These are phyloP conservation scores for Monopis laevigella DNA, from an alignment of 2,888 invertebrate genomes.

Conservation along the genomic window DNA sequence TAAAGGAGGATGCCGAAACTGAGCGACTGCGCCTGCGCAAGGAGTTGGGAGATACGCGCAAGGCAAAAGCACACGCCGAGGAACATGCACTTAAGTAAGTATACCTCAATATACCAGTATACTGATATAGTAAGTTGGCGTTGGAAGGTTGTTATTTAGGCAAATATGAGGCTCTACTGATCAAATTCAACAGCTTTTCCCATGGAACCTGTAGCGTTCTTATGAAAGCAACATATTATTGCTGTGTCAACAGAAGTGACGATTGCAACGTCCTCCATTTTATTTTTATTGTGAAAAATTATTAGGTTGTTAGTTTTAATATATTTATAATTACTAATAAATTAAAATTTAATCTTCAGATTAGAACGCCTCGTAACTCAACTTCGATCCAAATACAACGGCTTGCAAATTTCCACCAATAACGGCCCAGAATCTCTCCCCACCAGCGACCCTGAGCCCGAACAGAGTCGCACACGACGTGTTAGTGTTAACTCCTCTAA, in stretches of 20 bases:
- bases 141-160: no score
- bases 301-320: no score
- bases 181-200: no score
- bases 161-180: no score
- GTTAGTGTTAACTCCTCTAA: constrained; percentile 45
- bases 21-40: constrained; percentile 64
- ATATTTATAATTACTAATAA: no score
- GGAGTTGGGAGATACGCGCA: constrained; percentile 66
- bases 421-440: constrained; percentile 54
- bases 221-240: no score
- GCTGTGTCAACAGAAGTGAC: no score
- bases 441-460: constrained; percentile 53
- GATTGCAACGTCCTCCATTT: no score
- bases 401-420: constrained; percentile 33
- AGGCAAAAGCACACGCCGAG: constrained; percentile 66
- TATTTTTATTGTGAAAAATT: no score
- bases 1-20: constrained; percentile 50
- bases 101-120: no score
- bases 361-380: constrained; percentile 68
- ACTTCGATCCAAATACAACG: constrained; percentile 60
- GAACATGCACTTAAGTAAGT: constrained; percentile 68
- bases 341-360: constrained; percentile 31
- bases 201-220: no score
- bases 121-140: no score
- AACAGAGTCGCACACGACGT: constrained; percentile 37